These are phyloP conservation scores for Hydractinia symbiolongicarpus DNA, from an alignment of 30 jellyfish, hydroid and myxozoan species.

Conservation along the genomic window DNA sequence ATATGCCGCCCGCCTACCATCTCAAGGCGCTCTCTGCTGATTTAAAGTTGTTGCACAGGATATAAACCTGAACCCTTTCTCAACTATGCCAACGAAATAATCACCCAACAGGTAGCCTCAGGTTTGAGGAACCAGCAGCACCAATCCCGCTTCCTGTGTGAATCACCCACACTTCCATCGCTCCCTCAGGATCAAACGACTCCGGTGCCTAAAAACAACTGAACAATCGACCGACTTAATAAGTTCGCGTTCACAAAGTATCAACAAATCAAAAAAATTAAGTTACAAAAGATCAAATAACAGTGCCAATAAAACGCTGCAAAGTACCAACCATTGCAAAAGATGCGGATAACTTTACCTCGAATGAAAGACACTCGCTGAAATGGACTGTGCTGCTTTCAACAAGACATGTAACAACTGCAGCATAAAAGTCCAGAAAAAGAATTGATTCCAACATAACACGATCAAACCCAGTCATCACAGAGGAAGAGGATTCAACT, in stretches of 20 bases:
- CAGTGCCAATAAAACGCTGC: too few species aligned
- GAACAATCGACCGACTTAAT: conserved; percentile 1
- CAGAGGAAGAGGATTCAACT: too few species aligned
- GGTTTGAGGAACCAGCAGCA: neutral
- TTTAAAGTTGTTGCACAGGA: neutral
- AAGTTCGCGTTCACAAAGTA: neutral
- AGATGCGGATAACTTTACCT: too few species aligned
- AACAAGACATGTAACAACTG: too few species aligned
- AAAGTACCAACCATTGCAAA: too few species aligned
- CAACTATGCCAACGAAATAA: neutral
- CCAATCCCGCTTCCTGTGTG: neutral
- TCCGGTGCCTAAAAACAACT: neutral
- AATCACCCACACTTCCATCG: neutral
- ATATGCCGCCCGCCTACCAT: conserved; percentile 3
- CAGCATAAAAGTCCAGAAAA: too few species aligned
- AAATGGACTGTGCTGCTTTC: too few species aligned
- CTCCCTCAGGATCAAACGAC: neutral
- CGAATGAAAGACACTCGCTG: too few species aligned
- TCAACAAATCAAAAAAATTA: too few species aligned
- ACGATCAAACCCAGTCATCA: too few species aligned
- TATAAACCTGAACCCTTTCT: neutral
- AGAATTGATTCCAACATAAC: too few species aligned
- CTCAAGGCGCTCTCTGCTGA: neutral
- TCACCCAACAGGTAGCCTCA: neutral
- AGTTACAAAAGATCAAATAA: too few species aligned